These are phyloP conservation scores for Calyptommatus sinebrachiatus DNA, from an alignment of 2,113 vertebrate species.

Conservation along the genomic window DNA sequence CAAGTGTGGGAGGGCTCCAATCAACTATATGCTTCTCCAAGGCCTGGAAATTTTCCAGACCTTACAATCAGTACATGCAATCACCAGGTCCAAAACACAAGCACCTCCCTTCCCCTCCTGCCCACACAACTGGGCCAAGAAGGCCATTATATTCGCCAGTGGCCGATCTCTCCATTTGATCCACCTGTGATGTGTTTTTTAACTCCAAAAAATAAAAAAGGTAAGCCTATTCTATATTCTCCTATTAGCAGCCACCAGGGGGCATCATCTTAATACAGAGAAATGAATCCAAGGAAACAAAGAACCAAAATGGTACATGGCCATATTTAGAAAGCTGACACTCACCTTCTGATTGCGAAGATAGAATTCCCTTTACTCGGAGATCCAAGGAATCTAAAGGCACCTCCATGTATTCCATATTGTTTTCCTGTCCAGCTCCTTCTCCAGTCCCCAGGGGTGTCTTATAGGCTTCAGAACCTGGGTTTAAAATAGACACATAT, in stretches of 20 bases:
- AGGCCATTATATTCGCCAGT: neutral
- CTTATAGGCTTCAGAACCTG: slow-evolving; percentile 70
- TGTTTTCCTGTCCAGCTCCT: slow-evolving; percentile 57
- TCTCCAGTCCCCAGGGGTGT: slow-evolving; percentile 68
- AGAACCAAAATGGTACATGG: slow-evolving; percentile 34
- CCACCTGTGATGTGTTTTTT: neutral
- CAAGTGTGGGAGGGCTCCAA: too few relatives aligned
- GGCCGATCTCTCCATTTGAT: neutral
- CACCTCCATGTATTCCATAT: slow-evolving; percentile 87
- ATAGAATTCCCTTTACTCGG: slow-evolving; percentile 84
- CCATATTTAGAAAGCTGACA: slow-evolving; percentile 1
- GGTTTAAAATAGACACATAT: neutral
- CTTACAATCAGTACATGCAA: neutral
- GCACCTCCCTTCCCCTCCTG: fast-evolving
- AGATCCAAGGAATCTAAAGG: slow-evolving; percentile 89
- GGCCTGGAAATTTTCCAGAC: fast-evolving
- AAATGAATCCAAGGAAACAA: slow-evolving; percentile 32
- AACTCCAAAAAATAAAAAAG: too few relatives aligned
- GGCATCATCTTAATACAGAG: slow-evolving; percentile 41
- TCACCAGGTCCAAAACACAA: neutral
- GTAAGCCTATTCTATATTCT: neutral
- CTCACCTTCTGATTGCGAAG: slow-evolving; percentile 79
- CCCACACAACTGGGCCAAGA: neutral
- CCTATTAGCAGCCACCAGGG: slow-evolving; percentile 58
- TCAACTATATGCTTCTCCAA: neutral